phyloP scores from a whole-genome alignment of 1,140 invertebrate species.

The Acromyrmex charruanus region DNA sequence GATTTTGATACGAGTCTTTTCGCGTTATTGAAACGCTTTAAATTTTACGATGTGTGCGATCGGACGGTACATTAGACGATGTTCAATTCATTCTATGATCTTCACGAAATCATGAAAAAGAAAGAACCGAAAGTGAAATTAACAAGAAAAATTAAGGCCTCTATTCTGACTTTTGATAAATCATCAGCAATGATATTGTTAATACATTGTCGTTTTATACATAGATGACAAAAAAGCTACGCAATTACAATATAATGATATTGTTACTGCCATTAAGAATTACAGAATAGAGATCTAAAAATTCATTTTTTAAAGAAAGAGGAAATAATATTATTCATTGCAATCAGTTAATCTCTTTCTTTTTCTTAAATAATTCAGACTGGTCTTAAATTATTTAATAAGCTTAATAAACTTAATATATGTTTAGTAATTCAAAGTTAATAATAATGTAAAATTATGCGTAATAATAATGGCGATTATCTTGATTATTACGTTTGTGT shows the following conservation, averaged over 20 bases:
- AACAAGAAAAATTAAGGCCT: neutral
- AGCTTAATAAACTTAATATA: neutral
- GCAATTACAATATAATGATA: too few species aligned
- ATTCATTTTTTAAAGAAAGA: neutral
- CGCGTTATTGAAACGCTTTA: slow-evolving; percentile 48
- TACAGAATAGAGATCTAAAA: too few species aligned
- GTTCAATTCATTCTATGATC: neutral
- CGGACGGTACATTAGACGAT: neutral
- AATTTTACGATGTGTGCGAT: slow-evolving; percentile 26
- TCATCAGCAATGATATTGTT: too few species aligned
- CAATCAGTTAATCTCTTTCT: too few species aligned
- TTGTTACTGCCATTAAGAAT: too few species aligned
- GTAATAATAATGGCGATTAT: neutral
- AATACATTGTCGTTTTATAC: too few species aligned
- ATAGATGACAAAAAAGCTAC: too few species aligned
- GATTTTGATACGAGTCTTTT: slow-evolving; percentile 55
- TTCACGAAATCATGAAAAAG: neutral
- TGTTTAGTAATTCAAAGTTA: slow-evolving; percentile 9
- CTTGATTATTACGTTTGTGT: neutral
- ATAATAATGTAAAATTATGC: neutral
- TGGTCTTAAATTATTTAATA: neutral
- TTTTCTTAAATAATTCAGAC: neutral
- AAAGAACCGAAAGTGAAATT: neutral
- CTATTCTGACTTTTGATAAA: too few species aligned
- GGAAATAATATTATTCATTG: neutral